Conservation (phyloP, 2,888 invertebrate species). For the Drosophila flavopinicola region DNA sequence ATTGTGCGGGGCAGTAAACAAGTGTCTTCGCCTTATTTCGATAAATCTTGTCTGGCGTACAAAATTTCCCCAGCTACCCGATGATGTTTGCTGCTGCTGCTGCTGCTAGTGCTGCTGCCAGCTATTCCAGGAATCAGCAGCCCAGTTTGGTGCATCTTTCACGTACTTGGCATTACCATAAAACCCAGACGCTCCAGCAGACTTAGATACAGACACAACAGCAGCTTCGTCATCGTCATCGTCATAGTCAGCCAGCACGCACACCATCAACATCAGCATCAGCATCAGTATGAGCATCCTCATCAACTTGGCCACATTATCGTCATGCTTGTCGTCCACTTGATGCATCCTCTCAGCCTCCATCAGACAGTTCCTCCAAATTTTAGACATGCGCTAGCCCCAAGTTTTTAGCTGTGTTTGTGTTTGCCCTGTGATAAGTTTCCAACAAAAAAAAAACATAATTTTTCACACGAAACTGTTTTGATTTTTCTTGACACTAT, state of each 20-base stretch:
- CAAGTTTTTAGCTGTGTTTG: conserved; percentile 23
- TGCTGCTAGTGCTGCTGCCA: conserved; percentile 20
- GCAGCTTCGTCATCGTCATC: conserved; percentile 27
- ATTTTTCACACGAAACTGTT: conserved; percentile 74
- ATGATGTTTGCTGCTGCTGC: conserved; percentile 15
- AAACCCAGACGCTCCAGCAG: conserved; percentile 43
- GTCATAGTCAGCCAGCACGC: conserved; percentile 41
- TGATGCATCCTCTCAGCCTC: conserved; percentile 60
- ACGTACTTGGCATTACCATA: conserved; percentile 74
- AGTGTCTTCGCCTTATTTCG: conserved; percentile 63
- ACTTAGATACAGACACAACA: conserved; percentile 11
- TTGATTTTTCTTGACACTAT: conserved; percentile 61
- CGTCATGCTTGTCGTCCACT: conserved; percentile 68
- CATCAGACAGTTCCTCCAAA: conserved; percentile 43
- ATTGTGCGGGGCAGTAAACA: conserved; percentile 39
- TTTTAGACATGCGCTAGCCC: conserved; percentile 15
- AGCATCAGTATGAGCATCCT: too few species aligned
- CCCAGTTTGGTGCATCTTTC: conserved; percentile 60
- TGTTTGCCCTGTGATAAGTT: conserved; percentile 31
- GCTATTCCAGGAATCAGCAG: conserved; percentile 59
- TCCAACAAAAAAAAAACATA: conserved; percentile 53
- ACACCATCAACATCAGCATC: too few species aligned
- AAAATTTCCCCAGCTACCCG: conserved; percentile 31
- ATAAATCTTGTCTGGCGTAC: conserved; percentile 66
- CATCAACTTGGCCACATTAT: conserved; percentile 55